These are phyloP conservation scores for Genyomyrus donnyi DNA, from an alignment of 2,113 vertebrate genomes.

Conservation along the genomic window DNA sequence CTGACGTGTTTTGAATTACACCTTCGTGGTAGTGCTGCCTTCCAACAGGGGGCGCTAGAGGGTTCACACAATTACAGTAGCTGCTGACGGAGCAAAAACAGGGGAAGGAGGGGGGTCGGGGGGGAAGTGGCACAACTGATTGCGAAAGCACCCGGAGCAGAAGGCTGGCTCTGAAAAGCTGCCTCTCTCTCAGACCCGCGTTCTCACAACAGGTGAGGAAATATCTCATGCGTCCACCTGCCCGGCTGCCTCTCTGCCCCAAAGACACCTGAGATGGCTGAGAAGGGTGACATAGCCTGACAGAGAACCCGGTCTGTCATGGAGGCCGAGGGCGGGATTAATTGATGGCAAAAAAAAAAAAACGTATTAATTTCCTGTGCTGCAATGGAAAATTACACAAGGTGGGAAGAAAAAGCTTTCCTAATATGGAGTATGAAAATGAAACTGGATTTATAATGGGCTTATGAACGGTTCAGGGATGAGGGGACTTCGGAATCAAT, in stretches of 20 bases:
- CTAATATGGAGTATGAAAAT: conserved; percentile 11
- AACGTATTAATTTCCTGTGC: conserved; percentile 16
- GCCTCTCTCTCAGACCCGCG: background rate
- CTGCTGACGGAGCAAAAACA: background rate
- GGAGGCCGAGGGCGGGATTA: background rate
- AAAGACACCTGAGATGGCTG: background rate
- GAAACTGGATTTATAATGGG: conserved; percentile 25
- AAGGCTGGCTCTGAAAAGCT: background rate
- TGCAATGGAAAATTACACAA: conserved; percentile 12
- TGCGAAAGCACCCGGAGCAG: background rate
- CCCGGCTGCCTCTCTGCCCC: background rate
- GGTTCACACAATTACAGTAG: conserved; percentile 4
- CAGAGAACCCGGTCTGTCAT: background rate
- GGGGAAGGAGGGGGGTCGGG: background rate
- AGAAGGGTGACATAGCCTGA: background rate
- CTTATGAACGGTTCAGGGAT: conserved; percentile 25
- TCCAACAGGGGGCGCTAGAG: background rate
- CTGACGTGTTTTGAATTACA: background rate
- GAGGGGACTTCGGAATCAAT: conserved; percentile 38
- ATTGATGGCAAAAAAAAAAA: conserved; percentile 19
- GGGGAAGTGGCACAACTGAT: background rate
- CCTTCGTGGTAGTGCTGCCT: background rate
- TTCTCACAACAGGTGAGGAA: conserved; percentile 16
- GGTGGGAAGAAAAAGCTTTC: background rate
- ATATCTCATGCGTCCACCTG: conserved; percentile 3